Base-by-base conservation (phyloP, 2,888 invertebrate genomes). In the Eurytoma adleriae region DNA sequence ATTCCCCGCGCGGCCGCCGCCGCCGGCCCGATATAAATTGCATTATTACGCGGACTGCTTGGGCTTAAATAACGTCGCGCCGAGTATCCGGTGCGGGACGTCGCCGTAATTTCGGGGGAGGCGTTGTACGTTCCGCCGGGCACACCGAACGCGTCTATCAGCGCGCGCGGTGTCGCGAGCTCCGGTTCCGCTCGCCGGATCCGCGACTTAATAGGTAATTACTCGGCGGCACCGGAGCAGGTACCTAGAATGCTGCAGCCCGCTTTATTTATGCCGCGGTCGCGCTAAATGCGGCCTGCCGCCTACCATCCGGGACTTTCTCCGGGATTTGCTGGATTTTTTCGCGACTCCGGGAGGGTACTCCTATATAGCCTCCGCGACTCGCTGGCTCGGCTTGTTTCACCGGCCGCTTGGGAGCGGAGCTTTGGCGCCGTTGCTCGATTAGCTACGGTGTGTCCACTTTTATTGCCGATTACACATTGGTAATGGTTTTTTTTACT, bases 171-270 rank as follows among this genome's bases (percentile, higher is more conserved):
- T 48, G 24, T n/a, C 64, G 57, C 50, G 64, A n/a, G 67, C 74
- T 66, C 57, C 10, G 66, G 54, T 20, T 74, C 24, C 48, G 24
- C 68, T 75, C 68, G 18, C 48, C 30, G 61, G 0, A 64, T 14
- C 54, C 66, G 61, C 61, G 78, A 76, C 81, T 82, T 82, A 82
- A 82, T 79, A 82, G 79, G 78, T 82, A 79, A 82, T 82, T 82
- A 79, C 78, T 69, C 52, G 59, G 71, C 50, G 59, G 54, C 20
- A 24, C 67, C 50, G 18, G 50, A 50, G 24, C 12, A 7, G 52
- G 79, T 30, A 4, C 40, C 40, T n/a, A n/a, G n/a, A n/a, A n/a
- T 74, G 16, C 18, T 40, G 27, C 10, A 64, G 4, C 40, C 48
- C 27, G 66, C 66, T 78, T 71, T 78, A 78, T 78, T 78, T 77